Conservation (phyloP, 2,113 vertebrate genomes). For the Procapra przewalskii region DNA sequence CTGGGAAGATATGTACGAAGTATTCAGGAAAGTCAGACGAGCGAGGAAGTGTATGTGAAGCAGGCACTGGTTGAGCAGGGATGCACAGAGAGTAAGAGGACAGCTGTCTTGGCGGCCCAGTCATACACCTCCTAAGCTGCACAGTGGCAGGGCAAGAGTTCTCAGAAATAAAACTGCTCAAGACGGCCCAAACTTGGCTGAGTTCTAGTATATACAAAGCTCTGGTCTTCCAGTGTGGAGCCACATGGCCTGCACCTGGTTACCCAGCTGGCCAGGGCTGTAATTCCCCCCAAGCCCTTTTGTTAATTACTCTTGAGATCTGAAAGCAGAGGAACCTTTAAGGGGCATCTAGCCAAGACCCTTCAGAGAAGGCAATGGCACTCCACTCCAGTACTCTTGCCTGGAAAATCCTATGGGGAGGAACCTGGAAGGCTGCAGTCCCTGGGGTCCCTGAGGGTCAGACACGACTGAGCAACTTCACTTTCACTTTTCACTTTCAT, state of each 20-base stretch:
- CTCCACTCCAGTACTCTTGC: too few relatives aligned
- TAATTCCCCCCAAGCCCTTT: not conserved
- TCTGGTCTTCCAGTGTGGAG: not conserved
- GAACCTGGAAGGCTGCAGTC: too few relatives aligned
- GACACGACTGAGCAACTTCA: too few relatives aligned
- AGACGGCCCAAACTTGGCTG: not conserved
- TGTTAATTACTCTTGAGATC: not conserved
- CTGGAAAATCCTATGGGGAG: too few relatives aligned
- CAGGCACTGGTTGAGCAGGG: not conserved
- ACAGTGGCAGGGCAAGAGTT: rapidly evolving
- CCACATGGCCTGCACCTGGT: too few relatives aligned
- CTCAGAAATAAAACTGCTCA: not conserved
- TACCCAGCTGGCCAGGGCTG: not conserved
- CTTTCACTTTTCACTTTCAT: too few relatives aligned
- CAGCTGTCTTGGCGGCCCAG: not conserved
- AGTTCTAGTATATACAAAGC: too few relatives aligned
- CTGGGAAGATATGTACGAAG: not conserved
- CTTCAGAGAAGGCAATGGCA: too few relatives aligned
- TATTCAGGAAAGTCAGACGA: not conserved
- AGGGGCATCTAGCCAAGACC: not conserved
- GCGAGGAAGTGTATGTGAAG: not conserved
- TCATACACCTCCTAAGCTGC: too few relatives aligned
- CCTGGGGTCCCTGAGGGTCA: too few relatives aligned
- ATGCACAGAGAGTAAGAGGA: not conserved
- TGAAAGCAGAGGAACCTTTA: not conserved